Percentiles rank a stretch among this genome's conserved stretches.
These are phyloP conservation scores for Tretioscincus oriximinensis DNA, from an alignment of 2,113 vertebrate genomes.

Conservation along the genomic window DNA sequence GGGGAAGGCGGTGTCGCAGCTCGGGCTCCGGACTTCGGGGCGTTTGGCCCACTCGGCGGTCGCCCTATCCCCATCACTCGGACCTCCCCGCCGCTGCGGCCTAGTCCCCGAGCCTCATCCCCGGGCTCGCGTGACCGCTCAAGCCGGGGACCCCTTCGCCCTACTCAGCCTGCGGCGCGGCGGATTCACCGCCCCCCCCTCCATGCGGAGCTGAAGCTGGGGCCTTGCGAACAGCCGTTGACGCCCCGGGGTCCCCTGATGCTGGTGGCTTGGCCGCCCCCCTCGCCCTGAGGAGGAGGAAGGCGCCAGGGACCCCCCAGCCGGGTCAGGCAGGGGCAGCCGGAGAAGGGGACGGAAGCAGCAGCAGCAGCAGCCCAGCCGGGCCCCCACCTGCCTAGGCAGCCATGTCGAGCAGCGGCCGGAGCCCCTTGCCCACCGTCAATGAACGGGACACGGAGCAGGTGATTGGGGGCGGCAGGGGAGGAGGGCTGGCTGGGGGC, in stretches of 20 bases:
- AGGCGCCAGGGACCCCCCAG: not conserved
- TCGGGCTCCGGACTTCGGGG: not conserved
- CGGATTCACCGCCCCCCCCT: not conserved
- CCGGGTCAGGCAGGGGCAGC: not conserved
- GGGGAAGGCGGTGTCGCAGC: constrained; percentile 26
- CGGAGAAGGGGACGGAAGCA: not conserved
- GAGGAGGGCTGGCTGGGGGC: not conserved
- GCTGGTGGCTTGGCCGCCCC: constrained; percentile 41
- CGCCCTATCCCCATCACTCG: not conserved
- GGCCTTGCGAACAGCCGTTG: constrained; percentile 54
- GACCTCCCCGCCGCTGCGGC: constrained; percentile 57
- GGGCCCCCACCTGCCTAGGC: constrained; percentile 49
- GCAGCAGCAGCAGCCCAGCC: constrained; percentile 25
- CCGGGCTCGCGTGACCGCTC: constrained; percentile 65
- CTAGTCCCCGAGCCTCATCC: constrained; percentile 64
- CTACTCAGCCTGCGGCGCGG: not conserved
- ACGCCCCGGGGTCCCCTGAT: constrained; percentile 43
- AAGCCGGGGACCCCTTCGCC: constrained; percentile 59
- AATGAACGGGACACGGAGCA: constrained; percentile 75
- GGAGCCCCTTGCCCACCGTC: constrained; percentile 75
- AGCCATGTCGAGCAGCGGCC: constrained; percentile 72
- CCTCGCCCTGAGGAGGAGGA: constrained; percentile 32
- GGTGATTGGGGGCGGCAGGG: not conserved
- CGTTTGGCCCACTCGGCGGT: constrained; percentile 44
- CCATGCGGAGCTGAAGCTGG: constrained; percentile 22